Evolutionary conservation across 1,140 invertebrate species (phyloP).

Genomic region (Drosophila littoralis): DNA sequence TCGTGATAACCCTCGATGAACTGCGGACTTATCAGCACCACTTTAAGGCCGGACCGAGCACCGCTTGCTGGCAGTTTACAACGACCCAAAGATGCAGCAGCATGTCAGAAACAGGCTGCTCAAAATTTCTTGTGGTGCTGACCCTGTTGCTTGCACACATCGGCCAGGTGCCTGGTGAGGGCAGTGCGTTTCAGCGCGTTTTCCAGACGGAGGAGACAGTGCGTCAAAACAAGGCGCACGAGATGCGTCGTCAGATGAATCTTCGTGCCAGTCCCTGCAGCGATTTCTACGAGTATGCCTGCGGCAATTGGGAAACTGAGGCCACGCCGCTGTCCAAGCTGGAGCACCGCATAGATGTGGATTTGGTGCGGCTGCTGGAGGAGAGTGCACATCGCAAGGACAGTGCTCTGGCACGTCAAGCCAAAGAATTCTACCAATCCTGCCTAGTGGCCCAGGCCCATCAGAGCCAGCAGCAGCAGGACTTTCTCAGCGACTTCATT

Average conservation of each 20-base stretch:
- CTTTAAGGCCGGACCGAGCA: background rate
- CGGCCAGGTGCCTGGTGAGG: conserved; percentile 45
- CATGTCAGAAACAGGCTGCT: conserved; percentile 47
- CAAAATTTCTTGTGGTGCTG: conserved; percentile 13
- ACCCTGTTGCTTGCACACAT: conserved; percentile 3
- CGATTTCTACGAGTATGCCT: conserved; percentile 91
- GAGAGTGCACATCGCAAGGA: conserved; percentile 71
- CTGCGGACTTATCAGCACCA: conserved; percentile 48
- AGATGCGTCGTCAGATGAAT: conserved; percentile 92
- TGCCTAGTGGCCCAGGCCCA: conserved; percentile 91
- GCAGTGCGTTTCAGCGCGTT: conserved; percentile 79
- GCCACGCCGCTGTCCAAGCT: conserved; percentile 90
- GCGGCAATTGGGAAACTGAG: conserved; percentile 87
- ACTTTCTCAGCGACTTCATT: conserved; percentile 88
- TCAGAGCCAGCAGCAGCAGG: conserved; percentile 91
- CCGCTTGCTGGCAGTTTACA: conserved; percentile 26
- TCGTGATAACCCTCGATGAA: conserved; percentile 47
- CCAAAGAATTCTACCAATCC: conserved; percentile 92
- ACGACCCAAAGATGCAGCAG: conserved; percentile 49
- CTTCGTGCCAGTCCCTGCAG: conserved; percentile 90
- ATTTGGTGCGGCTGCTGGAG: conserved; percentile 89
- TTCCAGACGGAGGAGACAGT: conserved; percentile 82
- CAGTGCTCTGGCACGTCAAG: conserved; percentile 85
- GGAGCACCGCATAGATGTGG: conserved; percentile 89
- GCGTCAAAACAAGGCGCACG: conserved; percentile 84